Percentiles rank a stretch among this genome's conserved stretches.
Conservation (phyloP, 2,888 invertebrate genomes). For the Cylloceria caligata region DNA sequence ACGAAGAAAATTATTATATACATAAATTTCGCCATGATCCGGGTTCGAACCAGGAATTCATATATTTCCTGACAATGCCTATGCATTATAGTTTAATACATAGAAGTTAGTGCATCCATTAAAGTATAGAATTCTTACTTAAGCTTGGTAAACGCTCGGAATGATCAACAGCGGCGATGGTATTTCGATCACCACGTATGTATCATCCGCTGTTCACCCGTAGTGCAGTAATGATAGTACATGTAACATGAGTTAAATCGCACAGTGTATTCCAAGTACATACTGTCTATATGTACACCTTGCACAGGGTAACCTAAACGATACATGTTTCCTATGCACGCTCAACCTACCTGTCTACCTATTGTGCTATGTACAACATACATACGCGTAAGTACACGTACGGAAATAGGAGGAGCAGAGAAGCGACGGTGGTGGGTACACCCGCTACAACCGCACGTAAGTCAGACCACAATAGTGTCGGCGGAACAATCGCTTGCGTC, state of each 20-base stretch:
- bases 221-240: conserved; percentile 6
- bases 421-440: conserved; percentile 21
- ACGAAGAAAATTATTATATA: too few relatives aligned
- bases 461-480: conserved; percentile 61
- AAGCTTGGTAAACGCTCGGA: conserved; percentile 24
- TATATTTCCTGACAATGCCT: too few relatives aligned
- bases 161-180: conserved; percentile 7
- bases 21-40: too few relatives aligned
- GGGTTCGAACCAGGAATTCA: too few relatives aligned
- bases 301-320: conserved; percentile 19
- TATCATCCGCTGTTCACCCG: not conserved
- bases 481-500: conserved; percentile 59
- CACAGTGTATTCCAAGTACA: conserved; percentile 40
- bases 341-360: conserved; percentile 5
- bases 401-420: conserved; percentile 18
- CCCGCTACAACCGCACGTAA: conserved; percentile 57
- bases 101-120: not conserved
- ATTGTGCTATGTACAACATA: conserved; percentile 22
- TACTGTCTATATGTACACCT: conserved; percentile 10
- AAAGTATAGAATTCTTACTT: conserved; percentile 13
- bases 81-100: not conserved
- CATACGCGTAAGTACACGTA: conserved; percentile 12
- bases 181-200: not conserved
- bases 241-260: conserved; percentile 16
- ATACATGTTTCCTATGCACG: conserved; percentile 31